Base-by-base conservation (phyloP, 2,888 invertebrate genomes). In the Lasioglossum oenotherae region DNA sequence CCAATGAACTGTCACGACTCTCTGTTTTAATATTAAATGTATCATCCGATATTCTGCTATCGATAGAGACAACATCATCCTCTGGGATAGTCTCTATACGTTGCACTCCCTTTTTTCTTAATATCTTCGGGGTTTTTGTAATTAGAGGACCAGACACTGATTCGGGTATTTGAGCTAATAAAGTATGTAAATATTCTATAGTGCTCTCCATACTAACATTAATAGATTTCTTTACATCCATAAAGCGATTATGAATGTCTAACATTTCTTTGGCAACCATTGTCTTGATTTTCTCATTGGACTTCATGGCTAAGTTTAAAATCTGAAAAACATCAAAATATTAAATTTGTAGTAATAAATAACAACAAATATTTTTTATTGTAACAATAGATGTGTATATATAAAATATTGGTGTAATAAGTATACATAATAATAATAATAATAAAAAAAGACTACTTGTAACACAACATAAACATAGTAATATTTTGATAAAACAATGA, bases 41-140 rank as follows among this genome's bases (percentile, higher is more conserved):
- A 12, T n/a, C 67, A 31, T 72, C 69, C 8, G 38, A 12, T 10
- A 77, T 1, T 6, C 75, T 67, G 41, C 38, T 57, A 19, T 80
- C 83, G 44, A 44, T 64, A 31, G 81, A 74, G 4, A 91, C 71
- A 5, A 91, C 77, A 49, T 91, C 90, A 83, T 94, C 85, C 84
- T 95, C 95, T 10, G 92, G 94, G 83, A 95, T 95, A 0, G 95
- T 93, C 81, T 93, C 92, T 4, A 94, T 94, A 73, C 91, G 92
- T 67, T 91, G 91, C 1, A 81, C 0, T 27, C 78, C 87, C 46
- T 53, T 92, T 35, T 92, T 94, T 27, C 86, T 92, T 2, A 79
- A 12, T 23, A 89, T 67, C 82, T 93, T 94, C 6, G 95, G 94
- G 1, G 95, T 94, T 77, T 95, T 94, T 1, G 91, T 86, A 16